These are phyloP conservation scores for Murina feae DNA, from an alignment of 2,113 vertebrate species.

Conservation along the genomic window DNA sequence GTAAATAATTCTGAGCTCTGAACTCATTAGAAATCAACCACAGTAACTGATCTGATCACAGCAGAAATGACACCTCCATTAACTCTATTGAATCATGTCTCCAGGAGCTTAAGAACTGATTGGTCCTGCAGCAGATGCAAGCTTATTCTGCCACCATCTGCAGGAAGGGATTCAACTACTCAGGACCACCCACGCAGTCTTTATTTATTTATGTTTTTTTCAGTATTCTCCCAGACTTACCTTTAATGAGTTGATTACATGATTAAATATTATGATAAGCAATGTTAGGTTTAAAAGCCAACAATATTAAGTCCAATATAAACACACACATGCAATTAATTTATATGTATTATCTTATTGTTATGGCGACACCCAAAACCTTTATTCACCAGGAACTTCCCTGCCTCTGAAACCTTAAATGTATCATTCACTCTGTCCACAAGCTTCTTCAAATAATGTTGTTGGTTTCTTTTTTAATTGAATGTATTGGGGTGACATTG, in stretches of 20 bases:
- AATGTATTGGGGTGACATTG: background rate
- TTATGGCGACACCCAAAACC: background rate
- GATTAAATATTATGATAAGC: background rate
- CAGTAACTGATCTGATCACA: constrained; percentile 52
- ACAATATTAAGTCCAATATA: background rate
- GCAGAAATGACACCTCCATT: constrained; percentile 54
- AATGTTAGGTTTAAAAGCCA: constrained; percentile 1
- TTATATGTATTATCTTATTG: background rate
- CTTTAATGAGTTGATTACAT: background rate
- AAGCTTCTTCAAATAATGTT: background rate
- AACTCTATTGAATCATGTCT: background rate
- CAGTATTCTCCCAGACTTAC: background rate
- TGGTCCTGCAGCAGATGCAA: constrained; percentile 2
- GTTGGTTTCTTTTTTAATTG: background rate
- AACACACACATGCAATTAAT: background rate
- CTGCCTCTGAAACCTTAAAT: background rate
- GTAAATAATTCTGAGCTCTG: constrained; percentile 28
- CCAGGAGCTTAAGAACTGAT: background rate
- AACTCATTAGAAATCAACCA: constrained; percentile 55
- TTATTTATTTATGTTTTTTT: background rate
- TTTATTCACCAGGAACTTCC: background rate
- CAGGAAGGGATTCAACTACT: background rate
- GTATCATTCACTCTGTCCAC: background rate
- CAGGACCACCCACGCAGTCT: background rate
- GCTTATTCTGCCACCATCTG: constrained; percentile 27